Percentiles rank a stretch among this genome's conserved stretches.
phyloP scores from a whole-genome alignment of 92 coral and sea anemone species.

The Isaurus tuberculatus region DNA sequence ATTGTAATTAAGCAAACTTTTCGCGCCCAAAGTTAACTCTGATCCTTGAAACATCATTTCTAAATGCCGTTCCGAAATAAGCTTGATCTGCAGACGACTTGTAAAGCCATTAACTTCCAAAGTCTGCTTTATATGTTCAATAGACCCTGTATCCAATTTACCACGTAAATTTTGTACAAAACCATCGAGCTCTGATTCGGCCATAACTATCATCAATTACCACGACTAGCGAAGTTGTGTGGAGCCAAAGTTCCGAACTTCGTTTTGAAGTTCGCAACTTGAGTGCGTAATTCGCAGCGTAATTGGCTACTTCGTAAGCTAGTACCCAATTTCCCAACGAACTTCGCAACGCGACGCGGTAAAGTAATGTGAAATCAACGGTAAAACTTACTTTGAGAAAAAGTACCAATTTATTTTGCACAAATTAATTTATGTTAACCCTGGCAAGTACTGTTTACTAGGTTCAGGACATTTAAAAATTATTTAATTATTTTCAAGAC shows the following conservation, averaged over 20 bases:
- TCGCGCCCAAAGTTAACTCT: neutral
- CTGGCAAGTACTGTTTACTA: too few relatives aligned
- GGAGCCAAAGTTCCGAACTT: neutral
- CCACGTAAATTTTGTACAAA: too few relatives aligned
- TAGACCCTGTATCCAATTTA: neutral
- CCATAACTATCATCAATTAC: neutral
- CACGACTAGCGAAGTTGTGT: neutral
- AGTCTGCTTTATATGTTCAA: neutral
- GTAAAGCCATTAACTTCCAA: neutral
- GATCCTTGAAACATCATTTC: neutral
- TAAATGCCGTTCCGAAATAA: neutral
- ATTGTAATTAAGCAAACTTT: neutral
- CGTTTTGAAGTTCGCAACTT: slow-evolving; percentile 1
- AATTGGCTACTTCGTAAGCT: neutral
- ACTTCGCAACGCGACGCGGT: neutral
- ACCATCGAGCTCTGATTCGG: neutral
- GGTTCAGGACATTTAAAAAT: too few relatives aligned
- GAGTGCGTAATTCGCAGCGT: neutral
- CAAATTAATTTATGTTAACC: too few relatives aligned
- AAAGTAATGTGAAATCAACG: neutral
- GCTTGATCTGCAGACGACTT: neutral
- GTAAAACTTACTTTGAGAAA: too few relatives aligned
- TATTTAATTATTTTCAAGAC: too few relatives aligned
- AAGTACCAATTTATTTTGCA: too few relatives aligned
- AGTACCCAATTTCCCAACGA: slow-evolving; percentile 5